A percentile compares a stretch with the other conserved stretches of the same genome.
These are phyloP conservation scores for Macropus fuliginosus DNA, from an alignment of 2,797 vertebrate species.

Conservation along the genomic window DNA sequence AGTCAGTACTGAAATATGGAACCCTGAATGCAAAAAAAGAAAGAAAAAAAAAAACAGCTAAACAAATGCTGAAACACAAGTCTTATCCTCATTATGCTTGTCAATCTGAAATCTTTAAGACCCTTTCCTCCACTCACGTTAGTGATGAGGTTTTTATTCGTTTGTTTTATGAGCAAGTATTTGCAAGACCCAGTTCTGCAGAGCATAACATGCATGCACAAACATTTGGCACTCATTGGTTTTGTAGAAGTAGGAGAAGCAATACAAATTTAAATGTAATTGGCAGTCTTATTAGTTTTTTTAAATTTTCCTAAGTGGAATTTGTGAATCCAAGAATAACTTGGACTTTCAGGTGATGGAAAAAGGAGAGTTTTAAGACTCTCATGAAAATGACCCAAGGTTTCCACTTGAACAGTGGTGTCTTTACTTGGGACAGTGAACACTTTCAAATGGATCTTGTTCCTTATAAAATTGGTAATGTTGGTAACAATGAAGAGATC, in stretches of 20 bases:
- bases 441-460: slow-evolving; percentile 67
- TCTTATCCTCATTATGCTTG: background rate
- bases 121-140: background rate
- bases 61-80: accelerated
- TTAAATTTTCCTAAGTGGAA: background rate
- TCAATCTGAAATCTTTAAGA: background rate
- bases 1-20: background rate
- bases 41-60: too few species aligned
- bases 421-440: background rate
- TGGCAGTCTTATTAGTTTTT: background rate
- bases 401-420: background rate
- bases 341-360: background rate
- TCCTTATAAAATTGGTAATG: slow-evolving; percentile 71
- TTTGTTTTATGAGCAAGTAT: background rate
- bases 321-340: background rate
- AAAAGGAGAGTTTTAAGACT: background rate
- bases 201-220: background rate
- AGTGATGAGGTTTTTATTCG: background rate
- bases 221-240: too few species aligned
- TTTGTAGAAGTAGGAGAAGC: background rate
- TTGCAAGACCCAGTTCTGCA: background rate
- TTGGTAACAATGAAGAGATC: slow-evolving; percentile 76
- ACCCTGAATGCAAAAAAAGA: background rate
- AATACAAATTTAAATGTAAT: background rate
- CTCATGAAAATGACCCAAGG: background rate